These are phyloP conservation scores for Dromaius novaehollandiae DNA, from an alignment of 2,113 vertebrate genomes.

Conservation along the genomic window DNA sequence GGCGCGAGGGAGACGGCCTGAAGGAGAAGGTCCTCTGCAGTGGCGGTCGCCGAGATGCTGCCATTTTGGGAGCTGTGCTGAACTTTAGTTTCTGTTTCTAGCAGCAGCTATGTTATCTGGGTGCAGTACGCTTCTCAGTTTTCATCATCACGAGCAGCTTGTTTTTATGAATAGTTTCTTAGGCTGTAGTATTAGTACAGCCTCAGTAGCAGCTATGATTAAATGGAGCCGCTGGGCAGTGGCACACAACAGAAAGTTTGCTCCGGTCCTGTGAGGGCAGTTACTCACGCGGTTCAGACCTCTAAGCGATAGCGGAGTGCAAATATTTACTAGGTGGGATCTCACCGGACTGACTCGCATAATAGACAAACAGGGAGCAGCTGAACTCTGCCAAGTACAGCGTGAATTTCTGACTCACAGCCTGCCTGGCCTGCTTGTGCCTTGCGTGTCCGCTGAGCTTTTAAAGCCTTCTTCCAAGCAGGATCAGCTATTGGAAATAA, in stretches of 20 bases:
- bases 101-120: no score
- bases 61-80: not conserved
- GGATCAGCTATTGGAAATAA: not conserved
- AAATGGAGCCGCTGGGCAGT: rapidly evolving
- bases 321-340: no score
- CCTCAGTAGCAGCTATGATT: rapidly evolving
- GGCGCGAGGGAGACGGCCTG: rapidly evolving
- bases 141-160: rapidly evolving
- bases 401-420: rapidly evolving
- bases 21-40: rapidly evolving
- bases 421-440: not conserved
- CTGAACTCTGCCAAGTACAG: rapidly evolving
- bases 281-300: rapidly evolving
- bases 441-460: not conserved
- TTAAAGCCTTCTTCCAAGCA: not conserved
- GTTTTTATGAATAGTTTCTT: not conserved
- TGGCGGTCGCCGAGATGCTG: rapidly evolving
- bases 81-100: rapidly evolving
- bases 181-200: rapidly evolving
- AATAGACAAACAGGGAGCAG: rapidly evolving
- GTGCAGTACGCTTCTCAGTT: rapidly evolving
- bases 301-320: rapidly evolving
- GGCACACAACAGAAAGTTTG: rapidly evolving
- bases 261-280: rapidly evolving
- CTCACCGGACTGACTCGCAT: not conserved